Evolutionary conservation across 2,888 invertebrate genomes (phyloP).

Genomic region (Hofmannophila pseudospretella): DNA sequence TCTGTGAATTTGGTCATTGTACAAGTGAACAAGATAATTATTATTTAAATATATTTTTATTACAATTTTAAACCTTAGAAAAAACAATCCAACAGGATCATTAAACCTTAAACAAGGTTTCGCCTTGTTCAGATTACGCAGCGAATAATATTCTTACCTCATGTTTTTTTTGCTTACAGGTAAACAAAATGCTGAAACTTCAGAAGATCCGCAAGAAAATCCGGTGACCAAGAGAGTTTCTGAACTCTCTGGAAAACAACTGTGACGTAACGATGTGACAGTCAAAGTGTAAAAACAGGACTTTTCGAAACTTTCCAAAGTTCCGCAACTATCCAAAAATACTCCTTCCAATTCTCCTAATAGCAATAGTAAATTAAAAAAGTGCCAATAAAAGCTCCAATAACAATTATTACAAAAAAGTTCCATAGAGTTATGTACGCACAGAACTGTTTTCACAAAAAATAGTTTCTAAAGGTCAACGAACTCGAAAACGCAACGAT

Average conservation of each 20-base stretch:
- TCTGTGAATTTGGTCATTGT: too few relatives aligned
- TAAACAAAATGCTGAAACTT: conserved; percentile 49
- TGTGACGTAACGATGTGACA: conserved; percentile 43
- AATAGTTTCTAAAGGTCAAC: conserved; percentile 24
- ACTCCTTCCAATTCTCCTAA: conserved; percentile 46
- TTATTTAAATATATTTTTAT: too few relatives aligned
- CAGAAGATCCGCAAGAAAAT: conserved; percentile 58
- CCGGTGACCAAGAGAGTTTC: conserved; percentile 31
- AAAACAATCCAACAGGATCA: too few relatives aligned
- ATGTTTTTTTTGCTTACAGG: conserved; percentile 42
- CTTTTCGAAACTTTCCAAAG: conserved; percentile 20
- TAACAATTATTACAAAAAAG: conserved; percentile 17
- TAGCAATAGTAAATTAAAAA: conserved; percentile 23
- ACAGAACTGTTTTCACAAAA: conserved; percentile 22
- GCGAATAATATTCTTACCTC: too few relatives aligned
- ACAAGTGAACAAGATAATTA: too few relatives aligned
- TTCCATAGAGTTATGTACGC: conserved; percentile 17
- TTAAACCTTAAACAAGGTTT: too few relatives aligned
- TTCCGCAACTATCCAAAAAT: conserved; percentile 32
- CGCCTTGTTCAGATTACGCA: too few relatives aligned
- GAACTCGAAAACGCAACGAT: conserved; percentile 38
- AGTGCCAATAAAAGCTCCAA: conserved; percentile 48
- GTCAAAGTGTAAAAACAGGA: conserved; percentile 19
- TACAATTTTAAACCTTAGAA: too few relatives aligned
- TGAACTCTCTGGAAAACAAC: too few relatives aligned